These are phyloP conservation scores for Choloepus didactylus DNA, from an alignment of 2,797 vertebrate genomes.

Conservation along the genomic window DNA sequence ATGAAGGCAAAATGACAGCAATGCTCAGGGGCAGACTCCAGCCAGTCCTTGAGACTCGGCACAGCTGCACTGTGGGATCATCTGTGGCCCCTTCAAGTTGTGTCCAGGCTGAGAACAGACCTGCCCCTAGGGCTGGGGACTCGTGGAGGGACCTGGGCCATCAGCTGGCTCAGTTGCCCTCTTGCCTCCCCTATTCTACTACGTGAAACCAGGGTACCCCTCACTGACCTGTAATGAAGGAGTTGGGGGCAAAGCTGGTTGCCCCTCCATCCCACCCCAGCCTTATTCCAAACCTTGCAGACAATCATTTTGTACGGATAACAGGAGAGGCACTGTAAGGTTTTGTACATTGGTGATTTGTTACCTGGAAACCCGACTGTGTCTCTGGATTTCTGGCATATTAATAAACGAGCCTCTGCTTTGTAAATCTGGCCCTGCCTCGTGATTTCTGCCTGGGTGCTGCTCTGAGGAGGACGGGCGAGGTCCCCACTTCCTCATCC, in stretches of 20 bases:
- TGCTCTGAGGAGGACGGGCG: rapidly evolving
- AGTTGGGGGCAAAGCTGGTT: background rate
- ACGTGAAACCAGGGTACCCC: background rate
- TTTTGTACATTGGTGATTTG: slow-evolving; percentile 86
- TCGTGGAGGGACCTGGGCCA: background rate
- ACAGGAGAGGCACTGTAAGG: slow-evolving; percentile 72
- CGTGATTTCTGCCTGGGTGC: background rate
- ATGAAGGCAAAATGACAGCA: rapidly evolving
- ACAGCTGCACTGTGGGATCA: background rate
- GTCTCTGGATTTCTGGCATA: slow-evolving; percentile 81
- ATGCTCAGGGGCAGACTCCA: background rate
- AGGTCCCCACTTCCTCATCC: background rate
- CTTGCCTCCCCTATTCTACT: background rate
- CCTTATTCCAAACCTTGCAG: slow-evolving; percentile 80
- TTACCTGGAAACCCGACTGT: slow-evolving; percentile 82
- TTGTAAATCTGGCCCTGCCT: slow-evolving; percentile 74
- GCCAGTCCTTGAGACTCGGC: background rate
- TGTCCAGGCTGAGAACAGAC: background rate
- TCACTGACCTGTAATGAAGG: rapidly evolving
- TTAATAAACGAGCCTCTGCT: slow-evolving; percentile 88
- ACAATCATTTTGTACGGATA: slow-evolving; percentile 89
- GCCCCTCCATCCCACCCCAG: slow-evolving; percentile 63
- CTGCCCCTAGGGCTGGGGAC: background rate
- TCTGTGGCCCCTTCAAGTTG: background rate
- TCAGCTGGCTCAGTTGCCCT: background rate